phyloP scores from a whole-genome alignment of 2,113 vertebrate genomes.

The Numida meleagris region DNA sequence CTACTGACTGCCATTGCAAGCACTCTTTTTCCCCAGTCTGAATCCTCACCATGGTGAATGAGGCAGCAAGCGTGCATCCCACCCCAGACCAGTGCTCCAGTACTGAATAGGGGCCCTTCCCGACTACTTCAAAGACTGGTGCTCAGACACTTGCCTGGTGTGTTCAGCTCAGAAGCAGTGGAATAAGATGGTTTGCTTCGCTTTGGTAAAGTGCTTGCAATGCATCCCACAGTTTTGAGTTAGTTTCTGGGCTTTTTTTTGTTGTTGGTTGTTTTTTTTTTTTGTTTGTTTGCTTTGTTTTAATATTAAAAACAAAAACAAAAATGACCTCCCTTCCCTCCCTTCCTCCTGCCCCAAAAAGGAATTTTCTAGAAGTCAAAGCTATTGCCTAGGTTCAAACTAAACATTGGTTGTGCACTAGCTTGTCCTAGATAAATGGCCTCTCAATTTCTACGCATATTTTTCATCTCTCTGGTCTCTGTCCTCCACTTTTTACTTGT shows the following conservation, averaged over 20 bases:
- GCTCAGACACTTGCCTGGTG: background rate
- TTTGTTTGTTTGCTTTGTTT: background rate
- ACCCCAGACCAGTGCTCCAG: background rate
- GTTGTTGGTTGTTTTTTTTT: too few relatives aligned
- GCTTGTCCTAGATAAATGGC: background rate
- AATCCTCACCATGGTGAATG: fast-evolving
- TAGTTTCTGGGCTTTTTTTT: too few relatives aligned
- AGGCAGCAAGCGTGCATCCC: background rate
- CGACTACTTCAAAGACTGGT: background rate
- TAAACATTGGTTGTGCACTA: background rate
- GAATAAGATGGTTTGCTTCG: background rate
- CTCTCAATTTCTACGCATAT: background rate
- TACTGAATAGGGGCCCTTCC: background rate
- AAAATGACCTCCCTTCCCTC: too few relatives aligned
- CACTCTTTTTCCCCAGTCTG: background rate
- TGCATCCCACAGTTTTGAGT: background rate
- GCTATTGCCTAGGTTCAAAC: background rate
- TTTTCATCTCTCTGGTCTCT: background rate
- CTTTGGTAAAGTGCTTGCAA: background rate
- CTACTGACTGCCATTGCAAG: background rate
- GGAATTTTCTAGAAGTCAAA: background rate
- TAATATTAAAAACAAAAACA: background rate
- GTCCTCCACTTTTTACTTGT: background rate
- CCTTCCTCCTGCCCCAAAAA: background rate
- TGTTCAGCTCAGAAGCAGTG: background rate